phyloP scores from a whole-genome alignment of 2,888 invertebrate species.

The Drosophila pseudotalamancana region DNA sequence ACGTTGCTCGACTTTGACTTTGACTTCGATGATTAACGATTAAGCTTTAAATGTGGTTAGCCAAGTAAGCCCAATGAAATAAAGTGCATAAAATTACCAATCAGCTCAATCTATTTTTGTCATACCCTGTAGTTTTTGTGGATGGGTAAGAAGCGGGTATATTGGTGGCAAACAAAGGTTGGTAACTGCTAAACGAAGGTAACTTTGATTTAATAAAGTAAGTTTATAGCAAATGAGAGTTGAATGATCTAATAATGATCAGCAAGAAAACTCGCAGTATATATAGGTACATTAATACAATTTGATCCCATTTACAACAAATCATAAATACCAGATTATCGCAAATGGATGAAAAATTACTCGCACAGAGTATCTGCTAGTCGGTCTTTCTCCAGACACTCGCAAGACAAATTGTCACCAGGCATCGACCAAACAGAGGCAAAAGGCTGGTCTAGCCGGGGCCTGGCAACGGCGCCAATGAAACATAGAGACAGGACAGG shows the following conservation, averaged over 20 bases:
- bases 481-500: slow-evolving; percentile 36
- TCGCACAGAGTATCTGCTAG: neutral
- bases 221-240: neutral
- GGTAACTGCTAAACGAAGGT: too few relatives aligned
- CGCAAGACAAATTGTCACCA: slow-evolving; percentile 67
- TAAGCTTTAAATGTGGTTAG: slow-evolving; percentile 76
- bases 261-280: too few relatives aligned
- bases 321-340: too few relatives aligned
- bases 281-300: too few relatives aligned
- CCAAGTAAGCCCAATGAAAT: slow-evolving; percentile 62
- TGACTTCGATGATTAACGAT: slow-evolving; percentile 47
- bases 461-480: slow-evolving; percentile 65
- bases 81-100: slow-evolving; percentile 64
- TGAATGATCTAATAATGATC: too few relatives aligned
- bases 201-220: neutral
- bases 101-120: slow-evolving; percentile 15
- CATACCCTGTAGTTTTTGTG: neutral
- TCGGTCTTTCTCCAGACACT: neutral
- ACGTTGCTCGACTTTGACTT: slow-evolving; percentile 45
- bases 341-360: neutral
- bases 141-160: neutral
- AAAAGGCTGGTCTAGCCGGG: neutral
- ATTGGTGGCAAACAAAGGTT: neutral
- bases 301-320: too few relatives aligned
- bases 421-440: slow-evolving; percentile 66